phyloP scores from a whole-genome alignment of 2,113 vertebrate species.

The Lates calcarifer region DNA sequence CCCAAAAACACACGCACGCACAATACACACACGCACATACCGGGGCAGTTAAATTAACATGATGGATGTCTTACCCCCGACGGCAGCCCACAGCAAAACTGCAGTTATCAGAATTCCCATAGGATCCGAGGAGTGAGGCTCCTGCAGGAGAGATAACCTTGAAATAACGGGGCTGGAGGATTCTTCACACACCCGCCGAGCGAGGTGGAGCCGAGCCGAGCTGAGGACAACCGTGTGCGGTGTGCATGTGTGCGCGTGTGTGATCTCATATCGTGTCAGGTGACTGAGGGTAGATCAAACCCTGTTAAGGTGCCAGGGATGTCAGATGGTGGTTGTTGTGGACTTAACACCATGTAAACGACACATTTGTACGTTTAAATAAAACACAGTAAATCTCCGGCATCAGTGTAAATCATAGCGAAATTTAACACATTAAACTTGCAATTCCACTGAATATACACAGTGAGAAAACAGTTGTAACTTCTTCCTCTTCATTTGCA shows the following conservation, averaged over 20 bases:
- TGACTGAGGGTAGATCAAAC: slow-evolving; percentile 59
- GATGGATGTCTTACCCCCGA: slow-evolving; percentile 73
- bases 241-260: slow-evolving; percentile 28
- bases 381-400: neutral
- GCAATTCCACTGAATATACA: neutral
- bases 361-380: neutral
- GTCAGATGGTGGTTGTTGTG: slow-evolving; percentile 13
- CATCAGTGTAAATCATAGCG: too few species aligned
- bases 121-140: slow-evolving; percentile 46
- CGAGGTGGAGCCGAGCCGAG: slow-evolving; percentile 59
- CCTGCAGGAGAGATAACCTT: slow-evolving; percentile 76
- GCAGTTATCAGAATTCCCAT: slow-evolving; percentile 72
- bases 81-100: slow-evolving; percentile 67
- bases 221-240: slow-evolving; percentile 3
- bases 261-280: slow-evolving; percentile 48
- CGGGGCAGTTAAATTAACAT: neutral
- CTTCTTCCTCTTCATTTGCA: slow-evolving; percentile 10
- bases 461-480: neutral
- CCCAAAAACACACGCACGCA: neutral
- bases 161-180: slow-evolving; percentile 57
- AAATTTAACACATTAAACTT: neutral
- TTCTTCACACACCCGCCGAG: slow-evolving; percentile 50
- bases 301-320: slow-evolving; percentile 29
- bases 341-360: neutral
- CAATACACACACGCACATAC: neutral